Percentiles rank a stretch among this genome's conserved stretches.
These are phyloP conservation scores for Elaphurus davidianus DNA, from an alignment of 2,113 vertebrate species.

Conservation along the genomic window DNA sequence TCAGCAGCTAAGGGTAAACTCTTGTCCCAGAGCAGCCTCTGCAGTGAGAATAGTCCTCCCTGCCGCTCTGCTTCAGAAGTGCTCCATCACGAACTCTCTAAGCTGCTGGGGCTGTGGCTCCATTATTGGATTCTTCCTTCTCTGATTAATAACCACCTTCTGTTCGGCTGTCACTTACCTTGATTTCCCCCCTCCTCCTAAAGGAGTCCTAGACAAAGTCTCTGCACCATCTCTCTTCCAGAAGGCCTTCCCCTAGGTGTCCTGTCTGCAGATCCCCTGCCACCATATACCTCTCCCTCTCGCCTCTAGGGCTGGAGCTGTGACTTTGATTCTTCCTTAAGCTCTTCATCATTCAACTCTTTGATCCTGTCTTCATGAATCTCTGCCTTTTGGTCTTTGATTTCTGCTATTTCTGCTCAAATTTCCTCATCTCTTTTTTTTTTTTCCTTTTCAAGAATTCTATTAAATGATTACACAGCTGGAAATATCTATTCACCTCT, in stretches of 20 bases:
- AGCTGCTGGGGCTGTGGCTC: fast-evolving
- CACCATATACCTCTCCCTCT: neutral
- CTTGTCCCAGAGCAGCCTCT: neutral
- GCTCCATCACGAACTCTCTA: neutral
- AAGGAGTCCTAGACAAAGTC: neutral
- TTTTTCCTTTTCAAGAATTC: neutral
- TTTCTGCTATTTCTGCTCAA: constrained; percentile 4
- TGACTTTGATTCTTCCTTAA: neutral
- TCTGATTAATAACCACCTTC: neutral
- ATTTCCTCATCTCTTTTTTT: neutral
- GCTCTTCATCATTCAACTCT: neutral
- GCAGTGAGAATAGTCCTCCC: fast-evolving
- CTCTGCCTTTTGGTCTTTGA: neutral
- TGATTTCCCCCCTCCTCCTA: too few relatives aligned
- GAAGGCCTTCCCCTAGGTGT: neutral
- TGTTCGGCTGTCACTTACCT: neutral
- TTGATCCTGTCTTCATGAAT: neutral
- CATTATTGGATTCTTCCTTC: neutral
- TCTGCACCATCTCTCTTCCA: too few relatives aligned
- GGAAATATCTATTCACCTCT: neutral
- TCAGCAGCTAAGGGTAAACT: neutral
- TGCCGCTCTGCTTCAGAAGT: neutral
- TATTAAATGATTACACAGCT: neutral
- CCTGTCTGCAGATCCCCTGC: fast-evolving
- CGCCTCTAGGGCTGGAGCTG: too few relatives aligned